Conservation (phyloP, 2,797 vertebrate species). For the Buphagus erythrorhynchus region DNA sequence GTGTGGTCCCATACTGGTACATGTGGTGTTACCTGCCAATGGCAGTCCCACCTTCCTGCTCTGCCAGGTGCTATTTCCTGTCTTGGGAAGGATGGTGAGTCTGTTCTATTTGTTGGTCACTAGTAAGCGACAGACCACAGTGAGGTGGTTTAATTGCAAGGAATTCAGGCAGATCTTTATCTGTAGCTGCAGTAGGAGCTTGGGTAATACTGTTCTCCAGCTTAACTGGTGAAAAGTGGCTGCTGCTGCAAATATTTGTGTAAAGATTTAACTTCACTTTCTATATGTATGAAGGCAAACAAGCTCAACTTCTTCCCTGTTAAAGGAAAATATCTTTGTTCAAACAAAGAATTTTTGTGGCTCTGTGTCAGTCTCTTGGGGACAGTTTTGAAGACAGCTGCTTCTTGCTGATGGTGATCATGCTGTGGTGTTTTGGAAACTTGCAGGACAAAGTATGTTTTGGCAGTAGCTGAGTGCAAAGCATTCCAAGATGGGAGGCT, state of each 20-base stretch:
- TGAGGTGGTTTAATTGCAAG: background rate
- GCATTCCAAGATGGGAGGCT: background rate
- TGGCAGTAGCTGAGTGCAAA: background rate
- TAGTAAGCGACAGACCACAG: background rate
- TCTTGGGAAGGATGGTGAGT: background rate
- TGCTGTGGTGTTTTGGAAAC: background rate
- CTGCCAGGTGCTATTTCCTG: background rate
- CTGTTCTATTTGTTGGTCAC: background rate
- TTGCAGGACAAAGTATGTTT: background rate
- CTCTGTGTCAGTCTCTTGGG: background rate
- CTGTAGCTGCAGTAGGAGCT: background rate
- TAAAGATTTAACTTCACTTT: background rate
- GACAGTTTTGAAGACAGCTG: background rate
- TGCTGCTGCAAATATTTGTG: background rate
- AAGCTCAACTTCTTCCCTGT: background rate
- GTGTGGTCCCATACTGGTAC: background rate
- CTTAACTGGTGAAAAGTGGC: background rate
- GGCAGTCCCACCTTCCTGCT: background rate
- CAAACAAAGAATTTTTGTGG: background rate
- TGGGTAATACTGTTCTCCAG: background rate
- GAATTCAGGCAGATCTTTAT: background rate
- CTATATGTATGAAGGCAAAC: background rate
- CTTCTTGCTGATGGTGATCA: background rate
- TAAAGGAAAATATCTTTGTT: background rate
- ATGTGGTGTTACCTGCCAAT: background rate